These are phyloP conservation scores for Chunga burmeisteri DNA, from an alignment of 2,113 vertebrate genomes.

Conservation along the genomic window DNA sequence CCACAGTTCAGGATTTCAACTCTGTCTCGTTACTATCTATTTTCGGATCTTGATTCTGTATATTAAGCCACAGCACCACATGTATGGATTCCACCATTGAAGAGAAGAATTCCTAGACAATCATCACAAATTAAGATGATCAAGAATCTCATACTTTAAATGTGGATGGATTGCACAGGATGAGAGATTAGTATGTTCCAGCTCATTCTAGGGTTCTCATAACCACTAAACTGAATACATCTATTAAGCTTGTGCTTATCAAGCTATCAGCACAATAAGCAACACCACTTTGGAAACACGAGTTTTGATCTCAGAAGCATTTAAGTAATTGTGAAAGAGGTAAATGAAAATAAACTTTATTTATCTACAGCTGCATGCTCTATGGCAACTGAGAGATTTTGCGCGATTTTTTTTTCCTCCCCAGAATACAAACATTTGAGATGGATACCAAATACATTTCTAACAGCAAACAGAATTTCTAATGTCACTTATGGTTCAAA, in stretches of 20 bases:
- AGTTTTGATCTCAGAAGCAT: neutral
- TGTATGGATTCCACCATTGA: neutral
- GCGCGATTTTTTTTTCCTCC: rapidly evolving
- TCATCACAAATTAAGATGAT: neutral
- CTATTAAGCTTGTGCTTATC: neutral
- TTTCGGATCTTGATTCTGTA: neutral
- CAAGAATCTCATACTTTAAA: neutral
- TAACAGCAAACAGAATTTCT: neutral
- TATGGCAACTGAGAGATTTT: neutral
- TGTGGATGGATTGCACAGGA: neutral
- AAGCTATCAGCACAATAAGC: neutral
- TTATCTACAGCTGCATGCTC: neutral
- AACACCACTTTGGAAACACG: neutral
- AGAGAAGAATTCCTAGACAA: neutral
- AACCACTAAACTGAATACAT: neutral
- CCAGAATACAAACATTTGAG: neutral
- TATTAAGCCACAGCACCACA: neutral
- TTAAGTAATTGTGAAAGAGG: neutral
- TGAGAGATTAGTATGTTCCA: neutral
- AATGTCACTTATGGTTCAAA: neutral
- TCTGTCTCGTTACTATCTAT: neutral
- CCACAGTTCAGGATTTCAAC: neutral
- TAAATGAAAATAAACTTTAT: neutral
- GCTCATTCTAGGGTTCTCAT: neutral
- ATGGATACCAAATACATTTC: neutral